Evolutionary conservation across 92 coral and sea anemone species (phyloP), one percentile per base, ranked within the genome.

Genomic region (Bergia sp.): DNA sequence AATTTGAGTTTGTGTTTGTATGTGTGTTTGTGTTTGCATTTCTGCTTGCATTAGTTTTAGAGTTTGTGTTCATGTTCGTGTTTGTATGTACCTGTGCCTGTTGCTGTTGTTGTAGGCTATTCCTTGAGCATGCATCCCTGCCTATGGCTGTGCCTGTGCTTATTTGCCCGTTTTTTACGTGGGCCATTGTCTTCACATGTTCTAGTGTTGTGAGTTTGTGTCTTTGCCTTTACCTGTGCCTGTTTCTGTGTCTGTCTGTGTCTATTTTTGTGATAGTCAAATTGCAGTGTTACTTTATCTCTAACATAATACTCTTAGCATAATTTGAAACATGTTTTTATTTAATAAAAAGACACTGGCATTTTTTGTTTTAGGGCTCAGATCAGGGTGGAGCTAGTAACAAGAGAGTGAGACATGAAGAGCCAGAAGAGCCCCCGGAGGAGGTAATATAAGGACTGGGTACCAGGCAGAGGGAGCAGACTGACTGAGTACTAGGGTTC

Each of bases 341-440:
- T 3, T 45, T 12, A 50, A 8, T 72, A 36, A 75, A 38, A 39
- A 23, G 20, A 36, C 4, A 1, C 10, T 50, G 44, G 15, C 42
- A 75, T 5, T 20, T 21, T 72, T 8, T 74, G 40, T 82, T 87
- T 50, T 88, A 92, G 89, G 84, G 72, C 3, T 90, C 91, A 7
- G 83, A 76, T 29, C 87, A 84, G 67, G 85, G 61, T 1, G 79
- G 77, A n/a, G 64, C 89, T 13, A 57, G 82, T 10, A 88, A 85
- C 72, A 91, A 91, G 69, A 76, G 91, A 21, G 61, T 64, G 40
- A 92, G 85, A 43, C 93, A 89, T 2, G 89, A 92, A 67, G 86
- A 87, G 49, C 89, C 86, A 15, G 87, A 88, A 77, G 91, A 91
- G 71, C 84, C 91, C 38, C 80, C 37, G 21, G 95, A 87, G 82